Conservation (phyloP, 1,140 invertebrate genomes). For the Cyclina sinensis region DNA sequence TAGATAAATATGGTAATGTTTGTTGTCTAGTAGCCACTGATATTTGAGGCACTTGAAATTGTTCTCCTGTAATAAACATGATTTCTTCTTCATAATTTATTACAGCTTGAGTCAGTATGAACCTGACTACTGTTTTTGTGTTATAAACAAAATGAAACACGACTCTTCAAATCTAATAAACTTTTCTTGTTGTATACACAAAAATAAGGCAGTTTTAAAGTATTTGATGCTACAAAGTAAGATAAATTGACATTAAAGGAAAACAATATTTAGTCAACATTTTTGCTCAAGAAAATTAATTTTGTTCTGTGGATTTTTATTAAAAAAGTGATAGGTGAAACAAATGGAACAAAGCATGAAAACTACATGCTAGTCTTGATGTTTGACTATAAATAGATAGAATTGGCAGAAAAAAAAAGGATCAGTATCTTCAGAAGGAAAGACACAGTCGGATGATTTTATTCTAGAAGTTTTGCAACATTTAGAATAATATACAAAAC, state of each 20-base stretch:
- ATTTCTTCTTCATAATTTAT: conserved; percentile 33
- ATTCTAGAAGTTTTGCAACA: background rate
- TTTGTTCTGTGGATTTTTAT: no score
- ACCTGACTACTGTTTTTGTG: background rate
- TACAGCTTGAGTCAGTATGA: conserved; percentile 27
- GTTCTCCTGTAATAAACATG: conserved; percentile 20
- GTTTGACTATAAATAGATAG: no score
- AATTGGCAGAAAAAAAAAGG: no score
- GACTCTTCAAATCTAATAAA: background rate
- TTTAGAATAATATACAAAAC: background rate
- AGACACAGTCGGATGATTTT: no score
- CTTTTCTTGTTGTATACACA: background rate
- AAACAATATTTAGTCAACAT: background rate
- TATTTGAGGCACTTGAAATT: background rate
- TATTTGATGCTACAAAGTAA: background rate
- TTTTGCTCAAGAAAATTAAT: no score
- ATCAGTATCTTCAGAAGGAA: no score
- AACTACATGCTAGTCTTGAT: no score
- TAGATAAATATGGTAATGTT: conserved; percentile 7
- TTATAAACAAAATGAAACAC: background rate
- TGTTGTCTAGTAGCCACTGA: conserved; percentile 17
- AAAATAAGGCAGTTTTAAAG: background rate
- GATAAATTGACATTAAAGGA: background rate
- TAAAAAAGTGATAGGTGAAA: no score
- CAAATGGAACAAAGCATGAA: no score